phyloP scores from a whole-genome alignment of 1,140 invertebrate species.

The Drosophila athabasca region DNA sequence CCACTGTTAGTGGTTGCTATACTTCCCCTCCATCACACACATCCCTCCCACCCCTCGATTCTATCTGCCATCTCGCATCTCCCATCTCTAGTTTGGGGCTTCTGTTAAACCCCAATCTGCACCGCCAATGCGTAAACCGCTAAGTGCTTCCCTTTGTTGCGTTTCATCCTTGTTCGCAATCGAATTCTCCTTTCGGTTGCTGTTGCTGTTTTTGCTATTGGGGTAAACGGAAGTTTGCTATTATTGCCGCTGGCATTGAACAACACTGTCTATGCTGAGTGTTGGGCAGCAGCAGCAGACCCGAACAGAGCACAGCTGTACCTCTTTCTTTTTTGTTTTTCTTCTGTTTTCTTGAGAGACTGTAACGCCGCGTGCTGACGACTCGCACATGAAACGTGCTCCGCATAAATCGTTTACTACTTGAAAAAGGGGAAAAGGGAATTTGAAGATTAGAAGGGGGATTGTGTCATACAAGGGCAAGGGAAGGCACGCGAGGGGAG shows the following conservation, averaged over 20 bases:
- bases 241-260: constrained; percentile 59
- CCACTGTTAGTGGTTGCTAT: constrained; percentile 50
- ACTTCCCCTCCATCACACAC: background rate
- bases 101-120: constrained; percentile 33
- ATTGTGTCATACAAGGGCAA: background rate
- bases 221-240: constrained; percentile 58
- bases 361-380: constrained; percentile 59
- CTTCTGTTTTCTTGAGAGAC: constrained; percentile 13
- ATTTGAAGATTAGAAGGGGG: too few relatives aligned
- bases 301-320: background rate
- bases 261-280: constrained; percentile 55
- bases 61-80: background rate
- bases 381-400: constrained; percentile 67
- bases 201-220: constrained; percentile 18
- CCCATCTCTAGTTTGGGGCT: constrained; percentile 26
- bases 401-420: constrained; percentile 55
- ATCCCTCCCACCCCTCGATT: background rate
- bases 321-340: constrained; percentile 27
- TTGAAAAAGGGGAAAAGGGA: background rate
- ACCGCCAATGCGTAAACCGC: constrained; percentile 63
- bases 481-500: background rate
- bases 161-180: constrained; percentile 32
- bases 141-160: constrained; percentile 73
- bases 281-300: constrained; percentile 13
- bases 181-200: constrained; percentile 35